These are phyloP conservation scores for Aphidius colemani DNA, from an alignment of 2,888 invertebrate species.

Conservation along the genomic window DNA sequence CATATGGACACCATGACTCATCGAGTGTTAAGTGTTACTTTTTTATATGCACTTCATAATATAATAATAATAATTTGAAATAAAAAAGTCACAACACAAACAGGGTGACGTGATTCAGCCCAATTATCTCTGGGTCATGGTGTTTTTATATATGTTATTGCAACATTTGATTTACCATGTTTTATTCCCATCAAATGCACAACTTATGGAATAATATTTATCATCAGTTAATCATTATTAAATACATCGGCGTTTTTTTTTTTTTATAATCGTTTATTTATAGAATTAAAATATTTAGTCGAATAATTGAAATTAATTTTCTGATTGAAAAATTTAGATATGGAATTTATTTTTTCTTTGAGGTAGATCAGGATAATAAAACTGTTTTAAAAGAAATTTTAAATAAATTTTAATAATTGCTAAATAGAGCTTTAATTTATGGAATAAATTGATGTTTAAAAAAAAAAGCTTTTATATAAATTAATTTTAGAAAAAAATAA, in stretches of 20 bases:
- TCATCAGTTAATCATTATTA: not conserved
- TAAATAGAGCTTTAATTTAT: not conserved
- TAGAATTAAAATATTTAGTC: no score
- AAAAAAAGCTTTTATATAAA: no score
- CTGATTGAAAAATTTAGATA: no score
- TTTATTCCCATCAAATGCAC: no score
- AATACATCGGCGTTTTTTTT: not conserved
- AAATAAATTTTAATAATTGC: no score
- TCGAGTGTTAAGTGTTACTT: slow-evolving; percentile 12
- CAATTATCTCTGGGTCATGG: slow-evolving; percentile 35
- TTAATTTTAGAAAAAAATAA: no score
- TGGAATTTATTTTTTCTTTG: no score
- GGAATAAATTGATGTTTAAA: not conserved
- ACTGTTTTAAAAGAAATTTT: no score
- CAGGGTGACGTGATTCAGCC: slow-evolving; percentile 35
- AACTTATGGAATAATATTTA: slow-evolving; percentile 3
- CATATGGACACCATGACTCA: slow-evolving; percentile 13
- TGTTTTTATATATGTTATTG: slow-evolving; percentile 8
- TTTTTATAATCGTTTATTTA: no score
- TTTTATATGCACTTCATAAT: not conserved
- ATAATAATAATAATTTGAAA: not conserved
- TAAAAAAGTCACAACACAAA: slow-evolving; percentile 25
- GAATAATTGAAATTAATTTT: no score
- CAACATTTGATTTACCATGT: slow-evolving; percentile 9
- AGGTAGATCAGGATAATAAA: no score